Conservation (phyloP, 2,888 invertebrate genomes). For the Camptogramma bilineatum region DNA sequence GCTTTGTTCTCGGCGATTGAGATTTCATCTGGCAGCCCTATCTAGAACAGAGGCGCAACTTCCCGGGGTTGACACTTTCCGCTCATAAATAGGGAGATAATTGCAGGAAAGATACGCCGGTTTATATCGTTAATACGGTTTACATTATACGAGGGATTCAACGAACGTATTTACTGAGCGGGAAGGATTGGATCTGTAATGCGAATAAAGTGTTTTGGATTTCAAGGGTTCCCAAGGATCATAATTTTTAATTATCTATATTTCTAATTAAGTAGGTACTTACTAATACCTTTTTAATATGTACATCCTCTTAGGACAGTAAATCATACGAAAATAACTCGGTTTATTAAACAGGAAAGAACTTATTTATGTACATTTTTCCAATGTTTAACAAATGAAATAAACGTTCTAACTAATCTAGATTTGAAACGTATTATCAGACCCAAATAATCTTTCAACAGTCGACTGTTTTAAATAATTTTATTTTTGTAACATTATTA, state of each 20-base stretch:
- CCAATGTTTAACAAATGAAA: background rate
- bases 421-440: no score
- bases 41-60: slow-evolving; percentile 49
- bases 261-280: no score
- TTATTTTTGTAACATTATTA: background rate
- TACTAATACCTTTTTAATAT: no score
- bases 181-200: slow-evolving; percentile 20
- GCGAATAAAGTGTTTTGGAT: slow-evolving; percentile 21
- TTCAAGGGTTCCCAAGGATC: background rate
- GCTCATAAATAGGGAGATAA: slow-evolving; percentile 71
- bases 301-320: no score
- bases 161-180: slow-evolving; percentile 21
- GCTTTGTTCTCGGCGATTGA: slow-evolving; percentile 14
- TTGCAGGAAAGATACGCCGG: slow-evolving; percentile 68
- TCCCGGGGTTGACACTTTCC: slow-evolving; percentile 69
- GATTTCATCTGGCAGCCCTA: slow-evolving; percentile 29
- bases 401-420: no score
- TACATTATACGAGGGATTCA: slow-evolving; percentile 38
- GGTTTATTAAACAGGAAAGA: no score
- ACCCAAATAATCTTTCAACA: no score
- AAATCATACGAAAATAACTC: background rate
- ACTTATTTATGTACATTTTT: no score
- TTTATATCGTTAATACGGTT: slow-evolving; percentile 60
- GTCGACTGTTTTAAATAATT: background rate
- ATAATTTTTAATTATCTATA: background rate